Base-by-base conservation (phyloP, 2,797 vertebrate genomes). In the Sparidentex hasta region DNA sequence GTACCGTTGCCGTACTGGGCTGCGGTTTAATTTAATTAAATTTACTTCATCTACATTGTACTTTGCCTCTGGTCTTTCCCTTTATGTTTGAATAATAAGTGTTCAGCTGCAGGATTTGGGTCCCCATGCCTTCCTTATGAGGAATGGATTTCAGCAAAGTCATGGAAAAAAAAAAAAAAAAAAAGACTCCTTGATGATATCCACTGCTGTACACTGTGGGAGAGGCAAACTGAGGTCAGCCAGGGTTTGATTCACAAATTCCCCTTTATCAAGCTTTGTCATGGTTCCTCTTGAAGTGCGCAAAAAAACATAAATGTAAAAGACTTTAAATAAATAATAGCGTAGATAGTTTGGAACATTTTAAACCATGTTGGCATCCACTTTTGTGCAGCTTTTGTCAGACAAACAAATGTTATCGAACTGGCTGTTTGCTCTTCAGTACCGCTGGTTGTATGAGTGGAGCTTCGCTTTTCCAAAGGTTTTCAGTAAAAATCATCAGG, bases 21-120 rank as follows among this genome's bases (percentile, higher is more conserved):
- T 65, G 3, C 72, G 41, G 43, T 83, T 88, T 87, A 80, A 87
- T 85, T 81, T 25, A 85, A 87, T 84, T 80, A 6, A 77, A 86
- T 84, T 76, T 0, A 84, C 81, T 87, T 85, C 50, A 82, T 89
- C 77, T 71, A 70, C 57, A 62, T 79, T 82, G 85, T 78, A 59
- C 71, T 78, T 87, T 62, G 84, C 91, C 87, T 87, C 79, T 66
- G 81, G 90, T 85, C 80, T 62, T 80, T 85, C 46, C 76, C 78
- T 83, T 88, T 79, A 71, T 89, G 84, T 76, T 73, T 74, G 76
- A 90, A 72, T 87, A 81, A 83, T 73, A 82, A 73, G 29, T 13
- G 46, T 83, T 83, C 62, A 46, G 82, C 73, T 57, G 65, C 18
- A 27, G 63, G 72, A 65, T 68, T 68, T n/a, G 8, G 23, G 59